Base-by-base conservation (phyloP, 2,797 vertebrate genomes). In the Sitta carolinensis region DNA sequence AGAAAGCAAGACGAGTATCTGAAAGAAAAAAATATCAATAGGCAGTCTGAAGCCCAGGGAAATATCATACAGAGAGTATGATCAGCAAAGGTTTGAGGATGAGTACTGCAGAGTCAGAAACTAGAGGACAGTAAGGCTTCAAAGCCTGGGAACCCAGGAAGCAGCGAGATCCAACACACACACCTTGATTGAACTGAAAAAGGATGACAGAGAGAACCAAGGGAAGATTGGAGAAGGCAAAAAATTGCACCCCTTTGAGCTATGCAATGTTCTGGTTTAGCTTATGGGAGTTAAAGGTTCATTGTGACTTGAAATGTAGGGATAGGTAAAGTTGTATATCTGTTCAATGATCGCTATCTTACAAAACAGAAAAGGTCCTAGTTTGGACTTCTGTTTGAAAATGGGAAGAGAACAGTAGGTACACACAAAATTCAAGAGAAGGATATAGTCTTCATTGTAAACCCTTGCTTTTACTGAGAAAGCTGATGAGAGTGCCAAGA, bases 11-110 rank as follows among this genome's bases (percentile, higher is more conserved):
- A 69, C 5, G 10, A 91, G 79, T 63, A 93, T 93, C 77, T 94
- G 91, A 97, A 95, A 94, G 58, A 78, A 64, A 70, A 70, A 90
- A 69, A 69, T 86, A 86, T 92, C 91, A 92, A 82, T 88, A 79
- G 89, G 67, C 67, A 84, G 89, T 76, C 66, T 54, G 80, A 96
- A 95, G 54, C 74, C 61, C 9, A 3, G 89, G 87, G 87, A 91
- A 91, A 83, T 74, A 63, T 72, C 58, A 11, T 42, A 95, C 47
- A 62, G 80, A 68, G 57, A 80, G 82, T 89, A 50, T 23, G 74
- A 94, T 91, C 69, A 90, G 77, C 83, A 78, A 82, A 92, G 77
- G 45, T 67, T 89, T 94, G 84, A 84, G 76, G 62, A 84, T 74
- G 87, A 91, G 73, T 81, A 47, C 83, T 79, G 79, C 27, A 88